Evolutionary conservation across 2,888 invertebrate genomes (phyloP).

Genomic region (Melieria omissa): DNA sequence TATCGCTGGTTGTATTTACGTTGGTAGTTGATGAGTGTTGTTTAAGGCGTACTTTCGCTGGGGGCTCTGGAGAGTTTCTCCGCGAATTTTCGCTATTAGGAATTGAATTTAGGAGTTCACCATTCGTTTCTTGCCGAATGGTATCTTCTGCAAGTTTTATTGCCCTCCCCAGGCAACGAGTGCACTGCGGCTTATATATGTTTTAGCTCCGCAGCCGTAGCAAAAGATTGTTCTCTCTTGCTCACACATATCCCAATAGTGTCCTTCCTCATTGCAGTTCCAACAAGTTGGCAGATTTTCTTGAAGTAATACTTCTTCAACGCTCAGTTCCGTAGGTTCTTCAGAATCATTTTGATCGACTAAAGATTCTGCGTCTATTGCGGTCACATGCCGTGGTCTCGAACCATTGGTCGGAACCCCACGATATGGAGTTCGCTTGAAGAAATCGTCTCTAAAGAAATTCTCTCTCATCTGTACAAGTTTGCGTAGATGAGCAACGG

Average conservation of each 20-base stretch:
- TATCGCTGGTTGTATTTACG: no score
- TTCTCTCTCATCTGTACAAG: constrained; percentile 33
- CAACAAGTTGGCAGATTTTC: constrained; percentile 18
- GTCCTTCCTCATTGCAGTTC: constrained; percentile 30
- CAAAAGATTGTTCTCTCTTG: constrained; percentile 28
- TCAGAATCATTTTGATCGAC: neutral
- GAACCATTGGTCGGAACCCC: neutral
- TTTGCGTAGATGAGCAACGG: constrained; percentile 31
- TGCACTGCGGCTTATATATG: no score
- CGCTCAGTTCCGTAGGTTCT: neutral
- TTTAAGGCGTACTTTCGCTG: no score
- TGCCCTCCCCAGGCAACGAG: neutral
- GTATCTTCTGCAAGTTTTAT: neutral
- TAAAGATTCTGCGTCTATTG: constrained; percentile 1
- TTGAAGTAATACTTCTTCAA: constrained; percentile 6
- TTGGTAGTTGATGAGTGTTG: no score
- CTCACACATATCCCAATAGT: constrained; percentile 25
- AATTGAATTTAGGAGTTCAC: no score
- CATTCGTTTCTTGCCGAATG: no score
- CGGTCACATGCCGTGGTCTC: constrained; percentile 19
- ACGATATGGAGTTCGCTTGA: neutral
- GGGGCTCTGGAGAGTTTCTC: no score
- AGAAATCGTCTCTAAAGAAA: constrained; percentile 24
- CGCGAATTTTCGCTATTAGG: no score
- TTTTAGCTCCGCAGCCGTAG: constrained; percentile 29